Evolutionary conservation across 2,797 vertebrate species (phyloP), one percentile per base, ranked within the genome.

Genomic region (Brotula barbata): DNA sequence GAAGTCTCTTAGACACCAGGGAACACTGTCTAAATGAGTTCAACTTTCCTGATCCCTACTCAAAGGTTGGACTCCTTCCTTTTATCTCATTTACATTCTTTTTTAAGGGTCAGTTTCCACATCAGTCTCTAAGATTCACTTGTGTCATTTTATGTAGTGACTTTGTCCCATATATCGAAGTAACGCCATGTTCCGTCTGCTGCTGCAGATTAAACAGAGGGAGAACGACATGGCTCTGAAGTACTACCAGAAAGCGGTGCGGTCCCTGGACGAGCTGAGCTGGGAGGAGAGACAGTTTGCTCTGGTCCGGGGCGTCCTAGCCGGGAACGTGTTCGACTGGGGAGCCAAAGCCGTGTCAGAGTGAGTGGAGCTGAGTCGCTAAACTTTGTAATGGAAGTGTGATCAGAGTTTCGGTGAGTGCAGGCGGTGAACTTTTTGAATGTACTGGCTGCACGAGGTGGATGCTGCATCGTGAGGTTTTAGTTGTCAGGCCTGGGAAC

Each of bases 1-100:
- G 97, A 82, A 99, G 97, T 85, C 92, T 99, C 52, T 85, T 99
- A 90, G 97, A 99, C 87, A 99, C 97, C 0, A 91, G 97, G 85
- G 97, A 99, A 70, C 97, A 99, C 89, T 99, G 97, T 85, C 82
- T 99, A 88, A 98, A 99, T 1, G 97, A 99, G 88, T 99, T 99
- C 91, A 97, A 92, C 91, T 99, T 99, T 83, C 97, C 97, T 15
- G 97, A 99, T 67, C 97, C 97, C 64, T 99, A 98, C 78, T 98
- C 95, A 52, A 96, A 98, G 92, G 97, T 98, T 87, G 90, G 93
- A 78, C 36, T 71, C 52, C 69, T 68, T 46, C 41, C 52, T 61
- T 71, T 6, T 15, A 7, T 52, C 64, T 52, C 64, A 16, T 68
- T 64, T 67, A 21, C 21, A 49, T 17, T 48, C 14, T 23, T 23